These are phyloP conservation scores for Tenthredo scrophulariae DNA, from an alignment of 2,888 invertebrate species.

Conservation along the genomic window DNA sequence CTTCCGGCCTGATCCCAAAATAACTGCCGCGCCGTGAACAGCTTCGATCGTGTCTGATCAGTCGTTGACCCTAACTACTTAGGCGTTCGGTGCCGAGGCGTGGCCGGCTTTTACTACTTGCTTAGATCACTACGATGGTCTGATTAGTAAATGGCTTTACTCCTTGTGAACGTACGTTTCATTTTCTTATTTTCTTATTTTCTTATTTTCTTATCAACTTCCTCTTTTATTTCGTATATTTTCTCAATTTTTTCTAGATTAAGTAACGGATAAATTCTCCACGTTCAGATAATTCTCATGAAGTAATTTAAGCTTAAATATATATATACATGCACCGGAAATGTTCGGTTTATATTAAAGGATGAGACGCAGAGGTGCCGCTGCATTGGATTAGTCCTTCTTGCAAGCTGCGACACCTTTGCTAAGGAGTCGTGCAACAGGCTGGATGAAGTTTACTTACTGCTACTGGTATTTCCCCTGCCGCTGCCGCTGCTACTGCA, in stretches of 20 bases:
- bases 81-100: background rate
- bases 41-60: conserved; percentile 27
- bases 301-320: background rate
- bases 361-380: background rate
- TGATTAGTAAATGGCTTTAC: conserved; percentile 11
- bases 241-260: background rate
- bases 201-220: background rate
- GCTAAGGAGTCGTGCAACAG: conserved; percentile 36
- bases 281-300: background rate
- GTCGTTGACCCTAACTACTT: conserved; percentile 38
- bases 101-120: conserved; percentile 28
- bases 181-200: background rate
- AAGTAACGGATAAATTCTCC: background rate
- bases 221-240: background rate
- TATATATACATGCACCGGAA: background rate
- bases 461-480: background rate
- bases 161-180: background rate
- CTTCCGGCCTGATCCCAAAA: background rate
- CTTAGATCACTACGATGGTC: background rate
- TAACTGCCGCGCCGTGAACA: background rate
- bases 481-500: background rate
- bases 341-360: conserved; percentile 44
- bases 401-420: conserved; percentile 36
- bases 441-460: conserved; percentile 43
- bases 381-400: conserved; percentile 39